phyloP scores from a whole-genome alignment of 53 echinoderm and acorn worm species.

The Apostichopus leukothele region DNA sequence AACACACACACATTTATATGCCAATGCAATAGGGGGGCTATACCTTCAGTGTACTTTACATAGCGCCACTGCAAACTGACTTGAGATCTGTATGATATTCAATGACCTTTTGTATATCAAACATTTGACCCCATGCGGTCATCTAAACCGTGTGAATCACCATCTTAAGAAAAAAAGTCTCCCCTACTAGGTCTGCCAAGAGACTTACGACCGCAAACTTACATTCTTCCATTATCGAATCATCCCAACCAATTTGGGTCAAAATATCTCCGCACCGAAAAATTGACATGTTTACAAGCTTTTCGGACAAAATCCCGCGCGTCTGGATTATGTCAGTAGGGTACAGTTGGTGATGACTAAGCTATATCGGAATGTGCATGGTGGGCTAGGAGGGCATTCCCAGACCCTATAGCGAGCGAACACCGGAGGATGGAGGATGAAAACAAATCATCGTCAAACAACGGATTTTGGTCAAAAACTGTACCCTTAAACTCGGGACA shows the following conservation, averaged over 20 bases:
- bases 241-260: conserved; percentile 42
- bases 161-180: background rate
- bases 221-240: conserved; percentile 44
- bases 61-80: no score
- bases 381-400: conserved; percentile 36
- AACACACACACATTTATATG: no score
- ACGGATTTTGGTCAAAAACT: background rate
- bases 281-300: conserved; percentile 47
- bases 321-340: conserved; percentile 41
- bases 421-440: background rate
- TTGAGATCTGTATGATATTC: no score
- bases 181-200: background rate
- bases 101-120: no score
- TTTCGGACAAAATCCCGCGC: conserved; percentile 30
- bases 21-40: no score
- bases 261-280: conserved; percentile 5
- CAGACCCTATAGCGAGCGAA: background rate
- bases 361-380: conserved; percentile 6
- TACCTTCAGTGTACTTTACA: no score
- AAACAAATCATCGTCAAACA: background rate
- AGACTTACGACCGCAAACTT: conserved; percentile 27
- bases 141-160: conserved; percentile 37
- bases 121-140: conserved; percentile 35
- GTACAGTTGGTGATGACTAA: conserved; percentile 11
- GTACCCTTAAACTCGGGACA: background rate